Conservation (phyloP, 2,113 vertebrate genomes). For the Oncorhynchus masou region DNA sequence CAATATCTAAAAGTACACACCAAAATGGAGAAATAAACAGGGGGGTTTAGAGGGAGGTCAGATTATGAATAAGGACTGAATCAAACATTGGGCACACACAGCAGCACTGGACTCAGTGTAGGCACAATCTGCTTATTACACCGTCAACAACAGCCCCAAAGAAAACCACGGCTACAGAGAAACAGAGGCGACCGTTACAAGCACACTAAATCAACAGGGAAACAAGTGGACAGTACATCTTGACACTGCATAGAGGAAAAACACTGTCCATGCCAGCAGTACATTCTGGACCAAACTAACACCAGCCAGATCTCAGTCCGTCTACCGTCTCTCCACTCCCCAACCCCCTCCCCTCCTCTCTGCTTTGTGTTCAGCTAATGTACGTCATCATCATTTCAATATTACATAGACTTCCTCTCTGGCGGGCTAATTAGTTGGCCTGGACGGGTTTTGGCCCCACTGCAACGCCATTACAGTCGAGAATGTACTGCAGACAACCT, state of each 20-base stretch:
- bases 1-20: conserved; percentile 61
- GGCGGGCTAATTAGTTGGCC: conserved; percentile 83
- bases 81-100: conserved; percentile 65
- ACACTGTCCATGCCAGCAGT: conserved; percentile 85
- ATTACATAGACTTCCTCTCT: conserved; percentile 34
- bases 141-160: conserved; percentile 83
- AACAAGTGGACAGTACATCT: conserved; percentile 82
- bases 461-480: conserved; percentile 96
- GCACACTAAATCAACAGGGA: conserved; percentile 83
- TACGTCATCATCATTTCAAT: conserved; percentile 39
- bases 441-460: conserved; percentile 94
- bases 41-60: conserved; percentile 12
- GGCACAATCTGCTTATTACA: conserved; percentile 85
- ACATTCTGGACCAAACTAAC: conserved; percentile 67
- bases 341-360: conserved; percentile 34
- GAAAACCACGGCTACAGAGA: conserved; percentile 80
- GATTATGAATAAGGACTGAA: conserved; percentile 39
- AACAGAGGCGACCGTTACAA: conserved; percentile 84
- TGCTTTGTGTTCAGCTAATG: conserved; percentile 73
- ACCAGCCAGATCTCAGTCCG: conserved; percentile 66
- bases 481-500: conserved; percentile 99
- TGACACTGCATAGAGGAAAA: conserved; percentile 91
- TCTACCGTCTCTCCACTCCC: conserved; percentile 47
- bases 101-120: conserved; percentile 82
- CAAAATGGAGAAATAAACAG: conserved; percentile 46